A percentile compares a stretch with the other conserved stretches of the same genome.
Evolutionary conservation across 2,888 invertebrate genomes (phyloP).

Genomic region (Eulithis testata): DNA sequence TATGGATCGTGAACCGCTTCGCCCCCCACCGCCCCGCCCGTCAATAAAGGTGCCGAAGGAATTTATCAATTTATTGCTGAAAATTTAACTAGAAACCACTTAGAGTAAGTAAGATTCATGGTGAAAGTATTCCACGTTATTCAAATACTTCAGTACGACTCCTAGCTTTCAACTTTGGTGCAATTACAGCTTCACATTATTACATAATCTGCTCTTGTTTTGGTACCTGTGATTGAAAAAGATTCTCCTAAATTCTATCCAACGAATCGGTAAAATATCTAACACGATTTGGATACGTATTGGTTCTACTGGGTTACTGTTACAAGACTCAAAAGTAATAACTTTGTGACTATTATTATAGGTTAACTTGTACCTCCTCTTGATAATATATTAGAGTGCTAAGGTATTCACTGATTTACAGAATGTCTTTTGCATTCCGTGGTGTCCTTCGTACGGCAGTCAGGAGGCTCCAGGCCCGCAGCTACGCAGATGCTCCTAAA

Average conservation of each 20-base stretch:
- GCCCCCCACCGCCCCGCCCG: neutral
- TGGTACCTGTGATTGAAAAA: constrained; percentile 28
- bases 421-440: constrained; percentile 85
- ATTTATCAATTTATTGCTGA: constrained; percentile 10
- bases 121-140: neutral
- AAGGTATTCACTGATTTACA: constrained; percentile 37
- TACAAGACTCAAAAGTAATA: neutral
- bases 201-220: constrained; percentile 63
- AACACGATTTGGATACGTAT: no score
- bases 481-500: constrained; percentile 87
- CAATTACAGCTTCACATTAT: constrained; percentile 41
- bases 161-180: neutral
- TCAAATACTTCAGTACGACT: neutral
- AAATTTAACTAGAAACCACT: constrained; percentile 19
- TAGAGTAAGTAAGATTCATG: constrained; percentile 39
- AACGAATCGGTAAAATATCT: neutral
- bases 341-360: constrained; percentile 34
- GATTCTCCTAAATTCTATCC: neutral
- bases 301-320: neutral
- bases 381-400: neutral
- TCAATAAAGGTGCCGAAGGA: constrained; percentile 30
- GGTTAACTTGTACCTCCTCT: constrained; percentile 35
- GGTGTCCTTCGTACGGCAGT: constrained; percentile 70
- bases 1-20: no score
- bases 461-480: constrained; percentile 82